These are phyloP conservation scores for Pantherophis guttatus DNA, from an alignment of 2,113 vertebrate genomes.

Conservation along the genomic window DNA sequence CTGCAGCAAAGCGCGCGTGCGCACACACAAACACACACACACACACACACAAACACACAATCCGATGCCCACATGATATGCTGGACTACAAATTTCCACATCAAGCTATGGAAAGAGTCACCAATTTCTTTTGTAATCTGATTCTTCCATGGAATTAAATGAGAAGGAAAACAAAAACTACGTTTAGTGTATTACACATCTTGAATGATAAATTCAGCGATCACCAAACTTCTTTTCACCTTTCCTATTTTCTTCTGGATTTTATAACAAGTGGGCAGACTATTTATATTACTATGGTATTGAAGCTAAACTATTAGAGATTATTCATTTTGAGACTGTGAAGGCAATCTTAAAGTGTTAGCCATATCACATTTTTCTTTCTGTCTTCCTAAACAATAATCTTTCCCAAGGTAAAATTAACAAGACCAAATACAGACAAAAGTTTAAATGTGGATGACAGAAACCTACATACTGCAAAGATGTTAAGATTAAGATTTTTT, in stretches of 20 bases:
- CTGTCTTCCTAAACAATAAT: not conserved
- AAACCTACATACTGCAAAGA: not conserved
- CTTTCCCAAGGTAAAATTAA: not conserved
- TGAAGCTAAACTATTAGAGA: not conserved
- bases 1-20: not conserved
- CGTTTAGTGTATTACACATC: not conserved
- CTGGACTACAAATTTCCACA: not conserved
- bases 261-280: not conserved
- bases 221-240: not conserved
- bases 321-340: not conserved
- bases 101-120: not conserved
- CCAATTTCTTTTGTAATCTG: not conserved
- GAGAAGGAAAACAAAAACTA: not conserved
- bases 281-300: not conserved
- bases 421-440: not conserved
- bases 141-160: not conserved
- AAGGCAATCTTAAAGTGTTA: not conserved
- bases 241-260: not conserved
- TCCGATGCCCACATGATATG: not conserved
- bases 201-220: not conserved
- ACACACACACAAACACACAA: no score
- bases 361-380: not conserved
- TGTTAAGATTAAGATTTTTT: not conserved
- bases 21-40: no score
- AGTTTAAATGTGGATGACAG: not conserved